phyloP scores from a whole-genome alignment of 2,113 vertebrate species.

The Poecile atricapillus region DNA sequence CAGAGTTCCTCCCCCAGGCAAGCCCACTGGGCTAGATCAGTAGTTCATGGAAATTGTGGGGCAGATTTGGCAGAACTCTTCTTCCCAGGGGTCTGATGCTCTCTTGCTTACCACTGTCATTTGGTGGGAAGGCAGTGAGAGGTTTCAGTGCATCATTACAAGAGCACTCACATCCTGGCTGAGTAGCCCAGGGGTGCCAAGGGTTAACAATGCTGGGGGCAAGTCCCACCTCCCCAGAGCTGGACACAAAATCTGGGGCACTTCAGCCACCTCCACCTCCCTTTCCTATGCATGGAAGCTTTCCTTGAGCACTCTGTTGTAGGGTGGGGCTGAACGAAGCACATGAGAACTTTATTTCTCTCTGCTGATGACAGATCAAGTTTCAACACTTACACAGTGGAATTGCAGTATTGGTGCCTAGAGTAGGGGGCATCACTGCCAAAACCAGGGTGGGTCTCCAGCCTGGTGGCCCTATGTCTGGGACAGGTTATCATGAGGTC shows the following conservation, averaged over 20 bases:
- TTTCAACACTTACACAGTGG: neutral
- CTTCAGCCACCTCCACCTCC: neutral
- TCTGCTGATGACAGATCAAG: fast-evolving
- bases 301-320: neutral
- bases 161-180: neutral
- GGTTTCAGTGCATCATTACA: neutral
- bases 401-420: fast-evolving
- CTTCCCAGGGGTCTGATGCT: neutral
- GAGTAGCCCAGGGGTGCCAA: fast-evolving
- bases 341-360: neutral
- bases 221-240: neutral
- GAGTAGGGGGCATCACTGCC: fast-evolving
- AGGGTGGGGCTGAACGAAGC: fast-evolving
- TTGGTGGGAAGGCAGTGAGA: neutral
- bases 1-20: neutral
- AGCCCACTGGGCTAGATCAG: neutral
- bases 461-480: neutral
- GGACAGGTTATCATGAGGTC: neutral
- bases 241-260: neutral
- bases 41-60: neutral
- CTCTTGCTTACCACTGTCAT: neutral
- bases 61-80: neutral
- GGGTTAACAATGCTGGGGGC: neutral
- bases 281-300: neutral
- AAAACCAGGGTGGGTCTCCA: neutral